Evolutionary conservation across 1,140 invertebrate genomes (phyloP), one percentile per base, ranked within the genome.

Genomic region (Brachionus calyciflorus): DNA sequence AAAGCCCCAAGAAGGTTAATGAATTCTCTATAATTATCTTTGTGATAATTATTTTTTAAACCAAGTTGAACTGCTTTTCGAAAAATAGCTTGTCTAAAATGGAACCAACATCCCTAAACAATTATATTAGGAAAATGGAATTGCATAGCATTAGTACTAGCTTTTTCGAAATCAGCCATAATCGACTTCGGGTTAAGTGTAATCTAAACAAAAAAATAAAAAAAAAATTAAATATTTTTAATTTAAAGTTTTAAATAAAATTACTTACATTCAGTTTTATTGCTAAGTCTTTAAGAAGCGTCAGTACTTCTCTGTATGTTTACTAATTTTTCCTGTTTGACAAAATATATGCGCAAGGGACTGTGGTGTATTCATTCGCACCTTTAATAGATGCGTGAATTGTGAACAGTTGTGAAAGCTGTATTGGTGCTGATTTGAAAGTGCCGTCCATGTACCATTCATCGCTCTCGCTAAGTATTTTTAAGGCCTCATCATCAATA

Each of bases 361-460:
- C 4, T 17, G 55, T 60, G 3, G 55, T 60, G 17, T 60, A 60
- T 19, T 60, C 14, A 7, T 17, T 37, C 17, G 55, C 17, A 60
- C 17, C 28, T 17, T 60, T 60, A 7, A 60, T 37, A 14, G 55
- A 28, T 33, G n/a, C 60, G 14, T 65, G 33, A 41, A 41, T 65
- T 33, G 60, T 65, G 30, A 41, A 65, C 3, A 65, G 33, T 17
- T 65, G 60, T 19, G 37, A 21, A 24, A 65, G 37, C 41, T 65
- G 60, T 21, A 41, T 65, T 17, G 60, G 60, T 9, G 60, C n/a
- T 21, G 33, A n/a, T 41, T 65, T 65, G 37, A 65, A 65, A 14
- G 60, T 65, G 9, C 60, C 60, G 41, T 41, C 37, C 40, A 65
- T 65, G 19, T 21, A 65, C 60, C 37, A 65, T 14, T 65, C 60